phyloP scores from a whole-genome alignment of 2,113 vertebrate genomes.

The Laticauda laticaudata region DNA sequence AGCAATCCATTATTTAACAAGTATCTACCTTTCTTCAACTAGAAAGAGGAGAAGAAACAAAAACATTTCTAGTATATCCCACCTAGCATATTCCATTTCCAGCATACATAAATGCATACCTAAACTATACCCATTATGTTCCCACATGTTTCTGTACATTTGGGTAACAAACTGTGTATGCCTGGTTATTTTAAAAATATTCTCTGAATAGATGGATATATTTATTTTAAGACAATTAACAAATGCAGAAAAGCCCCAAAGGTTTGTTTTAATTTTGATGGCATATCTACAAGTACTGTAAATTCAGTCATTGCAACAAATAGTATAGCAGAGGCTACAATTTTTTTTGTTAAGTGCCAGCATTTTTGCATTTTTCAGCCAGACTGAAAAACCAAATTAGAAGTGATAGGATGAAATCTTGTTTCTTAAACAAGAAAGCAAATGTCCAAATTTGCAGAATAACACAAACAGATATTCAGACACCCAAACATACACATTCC shows the following conservation, averaged over 20 bases:
- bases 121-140: neutral
- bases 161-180: neutral
- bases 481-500: neutral
- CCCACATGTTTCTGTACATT: neutral
- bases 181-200: neutral
- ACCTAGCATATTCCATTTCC: neutral
- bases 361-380: neutral
- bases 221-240: neutral
- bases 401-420: neutral
- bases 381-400: neutral
- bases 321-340: neutral
- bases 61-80: neutral
- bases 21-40: neutral
- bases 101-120: neutral
- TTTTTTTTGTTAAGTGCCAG: neutral
- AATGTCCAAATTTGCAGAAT: neutral
- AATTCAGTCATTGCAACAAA: neutral
- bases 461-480: neutral
- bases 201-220: neutral
- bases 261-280: neutral
- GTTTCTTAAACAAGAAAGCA: neutral
- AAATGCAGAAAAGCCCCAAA: neutral
- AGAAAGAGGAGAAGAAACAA: neutral
- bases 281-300: neutral
- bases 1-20: neutral